A percentile compares a stretch with the other conserved stretches of the same genome.
phyloP scores from a whole-genome alignment of 2,113 vertebrate genomes.

The Benitochromis conjunctus region DNA sequence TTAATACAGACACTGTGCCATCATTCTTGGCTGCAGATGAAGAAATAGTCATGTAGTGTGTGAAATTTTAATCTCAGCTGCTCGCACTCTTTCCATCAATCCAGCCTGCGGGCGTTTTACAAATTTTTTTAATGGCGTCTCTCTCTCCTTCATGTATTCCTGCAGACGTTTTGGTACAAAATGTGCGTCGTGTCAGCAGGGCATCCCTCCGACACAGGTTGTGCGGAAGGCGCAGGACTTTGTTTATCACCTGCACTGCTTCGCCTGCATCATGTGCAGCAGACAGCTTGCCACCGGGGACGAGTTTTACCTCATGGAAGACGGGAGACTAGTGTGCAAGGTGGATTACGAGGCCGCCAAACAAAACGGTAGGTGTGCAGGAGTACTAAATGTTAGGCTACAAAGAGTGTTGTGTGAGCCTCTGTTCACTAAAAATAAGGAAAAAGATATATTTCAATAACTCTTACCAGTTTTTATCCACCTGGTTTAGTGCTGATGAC shows the following conservation, averaged over 20 bases:
- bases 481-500: background rate
- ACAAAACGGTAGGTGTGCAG: constrained; percentile 84
- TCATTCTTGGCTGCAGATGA: constrained; percentile 36
- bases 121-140: background rate
- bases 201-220: constrained; percentile 97
- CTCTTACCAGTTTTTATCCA: background rate
- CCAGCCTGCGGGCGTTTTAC: background rate
- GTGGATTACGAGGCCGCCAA: constrained; percentile 98
- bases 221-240: constrained; percentile 99
- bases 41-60: constrained; percentile 26
- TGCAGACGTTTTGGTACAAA: constrained; percentile 96
- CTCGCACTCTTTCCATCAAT: background rate
- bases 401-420: background rate
- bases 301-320: constrained; percentile 99
- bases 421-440: background rate
- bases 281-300: constrained; percentile 95
- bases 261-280: constrained; percentile 97
- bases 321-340: constrained; percentile 95
- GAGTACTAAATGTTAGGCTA: background rate
- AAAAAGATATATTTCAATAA: background rate
- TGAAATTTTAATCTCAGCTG: constrained; percentile 37
- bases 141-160: background rate
- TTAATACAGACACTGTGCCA: constrained; percentile 33
- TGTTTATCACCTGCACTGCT: constrained; percentile 98
- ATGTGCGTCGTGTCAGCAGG: constrained; percentile 98